Conservation (phyloP, 2,888 invertebrate genomes). For the Cabera pusaria region DNA sequence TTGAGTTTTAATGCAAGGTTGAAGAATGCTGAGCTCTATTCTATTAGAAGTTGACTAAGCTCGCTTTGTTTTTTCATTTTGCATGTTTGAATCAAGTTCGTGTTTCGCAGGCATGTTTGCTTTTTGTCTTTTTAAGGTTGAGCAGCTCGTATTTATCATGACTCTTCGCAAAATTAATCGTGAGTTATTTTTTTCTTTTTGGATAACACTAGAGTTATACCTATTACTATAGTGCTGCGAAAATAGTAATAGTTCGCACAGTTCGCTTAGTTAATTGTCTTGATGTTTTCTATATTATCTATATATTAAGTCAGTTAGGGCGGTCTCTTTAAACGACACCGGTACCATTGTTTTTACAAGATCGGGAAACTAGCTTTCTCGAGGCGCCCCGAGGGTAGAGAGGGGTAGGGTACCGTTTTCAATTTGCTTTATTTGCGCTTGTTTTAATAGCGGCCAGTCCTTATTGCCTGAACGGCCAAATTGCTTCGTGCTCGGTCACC, state of each 20-base stretch:
- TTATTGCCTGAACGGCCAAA: slow-evolving; percentile 78
- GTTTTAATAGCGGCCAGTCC: slow-evolving; percentile 80
- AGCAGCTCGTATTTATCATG: too few relatives aligned
- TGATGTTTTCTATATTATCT: too few relatives aligned
- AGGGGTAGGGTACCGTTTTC: slow-evolving; percentile 62
- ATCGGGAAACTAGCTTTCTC: slow-evolving; percentile 51
- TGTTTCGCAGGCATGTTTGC: neutral
- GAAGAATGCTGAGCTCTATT: slow-evolving; percentile 9
- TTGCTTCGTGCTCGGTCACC: slow-evolving; percentile 79
- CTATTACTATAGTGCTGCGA: too few relatives aligned
- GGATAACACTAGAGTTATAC: too few relatives aligned
- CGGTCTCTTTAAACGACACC: slow-evolving; percentile 48
- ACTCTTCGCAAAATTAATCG: too few relatives aligned
- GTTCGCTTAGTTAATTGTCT: too few relatives aligned
- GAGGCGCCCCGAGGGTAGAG: slow-evolving; percentile 32
- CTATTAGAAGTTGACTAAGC: slow-evolving; percentile 12
- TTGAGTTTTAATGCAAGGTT: slow-evolving; percentile 14
- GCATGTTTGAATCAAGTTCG: slow-evolving; percentile 7
- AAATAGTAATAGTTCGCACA: too few relatives aligned
- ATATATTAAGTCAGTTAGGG: slow-evolving; percentile 36
- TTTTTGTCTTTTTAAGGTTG: neutral
- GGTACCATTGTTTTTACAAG: slow-evolving; percentile 63
- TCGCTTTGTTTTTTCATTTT: slow-evolving; percentile 13
- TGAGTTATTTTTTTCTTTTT: too few relatives aligned
- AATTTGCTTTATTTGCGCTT: slow-evolving; percentile 82